Percentiles rank a stretch among this genome's conserved stretches.
Evolutionary conservation across 2,888 invertebrate species (phyloP).

Genomic region (Pelosia muscerda): DNA sequence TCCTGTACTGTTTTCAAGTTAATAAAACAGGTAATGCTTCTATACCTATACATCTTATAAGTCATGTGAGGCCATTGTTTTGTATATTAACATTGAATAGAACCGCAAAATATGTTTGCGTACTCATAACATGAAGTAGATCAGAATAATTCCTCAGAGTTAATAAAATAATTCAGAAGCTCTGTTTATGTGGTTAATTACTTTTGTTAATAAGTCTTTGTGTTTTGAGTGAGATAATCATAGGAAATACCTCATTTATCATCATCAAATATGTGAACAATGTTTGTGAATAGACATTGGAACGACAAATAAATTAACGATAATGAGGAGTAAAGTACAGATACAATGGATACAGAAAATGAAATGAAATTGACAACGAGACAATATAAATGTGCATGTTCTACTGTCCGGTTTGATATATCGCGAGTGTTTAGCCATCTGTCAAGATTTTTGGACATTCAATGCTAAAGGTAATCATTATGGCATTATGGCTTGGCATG

Average conservation of each 20-base stretch:
- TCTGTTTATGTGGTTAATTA: slow-evolving; percentile 3
- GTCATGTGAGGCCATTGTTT: slow-evolving; percentile 6
- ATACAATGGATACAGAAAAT: not conserved
- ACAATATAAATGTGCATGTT: not conserved
- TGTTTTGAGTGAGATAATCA: not conserved
- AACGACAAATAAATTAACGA: not conserved
- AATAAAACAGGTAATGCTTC: slow-evolving; percentile 20
- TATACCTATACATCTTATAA: slow-evolving; percentile 20
- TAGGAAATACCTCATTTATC: not conserved
- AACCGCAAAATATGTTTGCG: not conserved
- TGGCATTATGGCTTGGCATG: too few relatives aligned
- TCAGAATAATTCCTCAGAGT: not conserved
- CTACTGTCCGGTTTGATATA: not conserved
- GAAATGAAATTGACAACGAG: not conserved
- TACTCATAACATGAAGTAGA: not conserved
- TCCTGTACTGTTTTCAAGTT: slow-evolving; percentile 17
- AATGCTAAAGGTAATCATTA: too few relatives aligned
- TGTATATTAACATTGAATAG: not conserved
- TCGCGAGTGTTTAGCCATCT: not conserved
- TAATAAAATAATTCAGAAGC: not conserved
- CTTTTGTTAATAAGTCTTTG: not conserved
- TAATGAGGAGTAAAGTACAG: not conserved
- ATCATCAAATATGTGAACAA: not conserved
- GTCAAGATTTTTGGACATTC: too few relatives aligned
- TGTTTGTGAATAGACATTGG: slow-evolving; percentile 3